A percentile compares a stretch with the other conserved stretches of the same genome.
phyloP scores from a whole-genome alignment of 2,113 vertebrate species.

The Capricornis sumatraensis region DNA sequence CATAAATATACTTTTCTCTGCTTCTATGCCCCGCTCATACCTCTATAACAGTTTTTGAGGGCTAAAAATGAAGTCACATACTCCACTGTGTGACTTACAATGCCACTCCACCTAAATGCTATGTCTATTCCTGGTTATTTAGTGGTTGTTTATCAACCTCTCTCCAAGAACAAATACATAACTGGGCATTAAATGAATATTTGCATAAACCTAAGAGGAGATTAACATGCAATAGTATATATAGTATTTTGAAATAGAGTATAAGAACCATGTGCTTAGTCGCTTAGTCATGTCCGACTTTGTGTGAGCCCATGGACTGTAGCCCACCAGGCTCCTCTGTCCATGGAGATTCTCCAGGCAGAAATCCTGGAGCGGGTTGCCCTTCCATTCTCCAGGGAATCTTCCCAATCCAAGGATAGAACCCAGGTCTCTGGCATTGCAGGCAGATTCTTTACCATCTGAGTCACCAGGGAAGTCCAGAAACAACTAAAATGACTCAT shows the following conservation, averaged over 20 bases:
- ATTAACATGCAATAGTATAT: neutral
- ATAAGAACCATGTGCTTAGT: neutral
- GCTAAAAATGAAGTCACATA: neutral
- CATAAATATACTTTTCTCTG: neutral
- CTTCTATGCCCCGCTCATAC: neutral
- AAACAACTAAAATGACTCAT: neutral
- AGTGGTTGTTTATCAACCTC: neutral
- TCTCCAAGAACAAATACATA: neutral
- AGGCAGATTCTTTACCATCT: neutral
- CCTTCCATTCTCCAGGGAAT: neutral
- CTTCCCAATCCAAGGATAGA: neutral
- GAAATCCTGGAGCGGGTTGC: neutral
- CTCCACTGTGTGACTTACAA: neutral
- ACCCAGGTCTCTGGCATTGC: neutral
- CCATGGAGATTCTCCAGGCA: neutral
- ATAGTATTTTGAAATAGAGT: neutral
- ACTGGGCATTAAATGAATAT: neutral
- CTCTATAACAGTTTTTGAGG: neutral
- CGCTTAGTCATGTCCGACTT: accelerated
- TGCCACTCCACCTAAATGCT: neutral
- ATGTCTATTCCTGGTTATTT: neutral
- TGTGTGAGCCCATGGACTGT: neutral
- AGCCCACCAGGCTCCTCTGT: neutral
- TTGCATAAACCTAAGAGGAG: neutral
- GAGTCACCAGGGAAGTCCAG: neutral